Conservation (phyloP, 2,113 vertebrate genomes). For the Zingel zingel region DNA sequence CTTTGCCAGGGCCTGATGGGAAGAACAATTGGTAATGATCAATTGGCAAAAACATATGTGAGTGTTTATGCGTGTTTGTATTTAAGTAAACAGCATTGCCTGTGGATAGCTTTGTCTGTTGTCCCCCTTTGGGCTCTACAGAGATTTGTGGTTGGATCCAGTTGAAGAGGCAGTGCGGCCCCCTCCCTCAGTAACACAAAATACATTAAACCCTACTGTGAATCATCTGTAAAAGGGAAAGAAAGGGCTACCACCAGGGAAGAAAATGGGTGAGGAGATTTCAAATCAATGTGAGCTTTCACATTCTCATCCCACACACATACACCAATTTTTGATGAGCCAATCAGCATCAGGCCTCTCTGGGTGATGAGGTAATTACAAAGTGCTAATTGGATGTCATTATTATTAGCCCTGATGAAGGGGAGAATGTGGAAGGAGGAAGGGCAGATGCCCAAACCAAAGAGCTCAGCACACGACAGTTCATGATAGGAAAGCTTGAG, state of each 20-base stretch:
- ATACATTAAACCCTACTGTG: background rate
- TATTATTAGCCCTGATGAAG: constrained; percentile 52
- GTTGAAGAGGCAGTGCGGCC: background rate
- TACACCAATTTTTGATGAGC: constrained; percentile 41
- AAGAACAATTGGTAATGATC: constrained; percentile 61
- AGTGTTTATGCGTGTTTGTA: constrained; percentile 2
- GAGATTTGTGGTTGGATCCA: background rate
- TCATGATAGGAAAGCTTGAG: constrained; percentile 12
- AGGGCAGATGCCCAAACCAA: constrained; percentile 27
- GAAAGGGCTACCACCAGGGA: background rate
- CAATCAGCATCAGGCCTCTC: constrained; percentile 61
- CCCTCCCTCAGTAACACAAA: background rate
- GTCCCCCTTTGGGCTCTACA: background rate
- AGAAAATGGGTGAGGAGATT: constrained; percentile 5
- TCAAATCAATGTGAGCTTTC: constrained; percentile 42
- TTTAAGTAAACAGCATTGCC: constrained; percentile 25
- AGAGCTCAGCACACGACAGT: constrained; percentile 5
- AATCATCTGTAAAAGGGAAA: background rate
- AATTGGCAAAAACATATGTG: constrained; percentile 55
- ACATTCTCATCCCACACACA: constrained; percentile 13
- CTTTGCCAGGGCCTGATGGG: constrained; percentile 59
- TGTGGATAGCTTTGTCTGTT: constrained; percentile 21
- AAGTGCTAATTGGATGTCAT: constrained; percentile 71
- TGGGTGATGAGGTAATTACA: constrained; percentile 66
- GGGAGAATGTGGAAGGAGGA: constrained; percentile 2